Evolutionary conservation across 1,140 invertebrate species (phyloP).

Genomic region (Archivesica marissinica): DNA sequence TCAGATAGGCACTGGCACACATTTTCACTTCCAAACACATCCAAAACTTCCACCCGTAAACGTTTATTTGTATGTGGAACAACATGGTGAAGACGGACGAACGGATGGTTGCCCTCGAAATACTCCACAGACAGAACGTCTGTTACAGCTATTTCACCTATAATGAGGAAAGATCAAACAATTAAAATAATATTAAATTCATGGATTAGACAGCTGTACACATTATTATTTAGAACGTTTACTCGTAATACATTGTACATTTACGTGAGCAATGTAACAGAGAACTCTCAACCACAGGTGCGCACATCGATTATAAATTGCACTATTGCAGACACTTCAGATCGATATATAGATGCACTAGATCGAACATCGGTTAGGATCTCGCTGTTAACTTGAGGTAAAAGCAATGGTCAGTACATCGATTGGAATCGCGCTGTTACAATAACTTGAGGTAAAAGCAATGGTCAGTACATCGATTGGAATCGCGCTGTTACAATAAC

Average conservation of each 20-base stretch:
- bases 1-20: not conserved
- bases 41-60: constrained; percentile 9
- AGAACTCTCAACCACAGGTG: not conserved
- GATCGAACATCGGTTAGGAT: not conserved
- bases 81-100: constrained; percentile 38
- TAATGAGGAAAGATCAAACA: not conserved
- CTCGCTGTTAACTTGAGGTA: too few relatives aligned
- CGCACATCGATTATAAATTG: not conserved
- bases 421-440: too few relatives aligned
- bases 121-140: constrained; percentile 26
- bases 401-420: too few relatives aligned
- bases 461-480: too few relatives aligned
- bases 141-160: constrained; percentile 10
- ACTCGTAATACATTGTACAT: too few relatives aligned
- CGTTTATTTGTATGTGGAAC: constrained; percentile 15
- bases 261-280: not conserved
- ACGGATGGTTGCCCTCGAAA: not conserved
- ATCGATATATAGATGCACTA: not conserved
- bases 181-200: not conserved
- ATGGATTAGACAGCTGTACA: not conserved
- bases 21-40: not conserved
- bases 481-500: too few relatives aligned
- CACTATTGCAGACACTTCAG: not conserved
- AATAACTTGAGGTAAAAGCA: too few relatives aligned
- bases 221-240: too few relatives aligned